Evolutionary conservation across 2,797 vertebrate genomes (phyloP), one percentile per base, ranked within the genome.

Genomic region (Scarus forsteni): DNA sequence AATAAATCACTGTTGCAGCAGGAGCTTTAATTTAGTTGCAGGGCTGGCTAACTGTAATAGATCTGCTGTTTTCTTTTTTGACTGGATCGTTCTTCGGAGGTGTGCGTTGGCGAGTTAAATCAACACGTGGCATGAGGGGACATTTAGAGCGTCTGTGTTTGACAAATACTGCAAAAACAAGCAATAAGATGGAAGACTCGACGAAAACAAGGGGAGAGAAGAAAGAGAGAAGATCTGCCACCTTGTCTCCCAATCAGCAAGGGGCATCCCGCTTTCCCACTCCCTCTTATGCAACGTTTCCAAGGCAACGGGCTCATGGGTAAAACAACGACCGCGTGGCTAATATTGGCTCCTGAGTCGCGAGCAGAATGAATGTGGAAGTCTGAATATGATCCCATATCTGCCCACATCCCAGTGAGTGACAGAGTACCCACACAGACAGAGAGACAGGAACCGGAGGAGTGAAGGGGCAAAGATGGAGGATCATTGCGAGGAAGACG

Each of bases 261-360:
- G 91, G 92, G 93, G 92, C 90, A 92, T 91, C 89, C 84, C 85
- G 84, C 90, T 88, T 92, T 88, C 80, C 90, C 90, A 88, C 90
- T 90, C 89, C 85, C 86, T 90, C 88, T 95, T 94, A 94, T 92
- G 92, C 93, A 95, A 93, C 43, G 94, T 95, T 94, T 91, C 94
- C 94, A 89, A 88, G 93, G 93, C 93, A 95, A 95, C 93, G 70
- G 81, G 89, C 92, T 93, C 93, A 87, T 88, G 93, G 93, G 93
- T 93, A 92, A 93, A 93, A 92, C 91, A 92, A 93, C 87, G 85
- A 88, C 85, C 71, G 88, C 86, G 67, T 86, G 91, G 93, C 93
- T 94, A 94, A 94, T 93, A 92, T 94, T 94, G 93, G 93, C 92
- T 94, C 87, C 82, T 64, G 89, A 87, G 87, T 91, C 80, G 83